These are phyloP conservation scores for Sebastiscus albofasciatus DNA, from an alignment of 2,797 vertebrate species.

Conservation along the genomic window DNA sequence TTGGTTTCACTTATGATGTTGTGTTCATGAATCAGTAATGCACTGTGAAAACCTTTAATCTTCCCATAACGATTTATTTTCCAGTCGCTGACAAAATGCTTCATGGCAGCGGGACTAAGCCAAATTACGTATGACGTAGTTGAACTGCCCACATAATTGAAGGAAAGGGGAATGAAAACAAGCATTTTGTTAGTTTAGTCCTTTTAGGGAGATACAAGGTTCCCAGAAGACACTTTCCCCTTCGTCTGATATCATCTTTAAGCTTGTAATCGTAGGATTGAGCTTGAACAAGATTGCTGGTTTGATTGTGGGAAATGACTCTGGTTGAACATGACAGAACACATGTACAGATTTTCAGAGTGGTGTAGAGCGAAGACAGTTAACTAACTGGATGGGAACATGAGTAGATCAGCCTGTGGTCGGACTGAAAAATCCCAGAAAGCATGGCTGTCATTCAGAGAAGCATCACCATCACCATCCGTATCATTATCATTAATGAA, in stretches of 20 bases:
- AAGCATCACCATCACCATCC: not conserved
- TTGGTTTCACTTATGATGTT: constrained; percentile 25
- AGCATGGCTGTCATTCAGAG: not conserved
- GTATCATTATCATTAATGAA: not conserved
- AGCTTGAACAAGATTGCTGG: constrained; percentile 27
- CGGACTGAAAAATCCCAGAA: not conserved
- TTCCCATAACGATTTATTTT: not conserved
- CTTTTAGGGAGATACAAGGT: not conserved
- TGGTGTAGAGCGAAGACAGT: constrained; percentile 4
- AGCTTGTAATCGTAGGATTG: constrained; percentile 11
- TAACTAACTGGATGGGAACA: not conserved
- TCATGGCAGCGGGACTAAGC: not conserved
- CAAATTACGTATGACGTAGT: not conserved
- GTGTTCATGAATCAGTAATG: constrained; percentile 4
- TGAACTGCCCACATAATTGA: not conserved
- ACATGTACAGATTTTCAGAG: constrained; percentile 4
- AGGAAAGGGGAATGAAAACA: not conserved
- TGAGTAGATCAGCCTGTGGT: not conserved
- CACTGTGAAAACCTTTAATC: constrained; percentile 31
- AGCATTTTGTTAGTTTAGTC: not conserved
- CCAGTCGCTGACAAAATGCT: not conserved
- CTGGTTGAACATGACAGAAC: constrained; percentile 40
- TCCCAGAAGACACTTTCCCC: not conserved
- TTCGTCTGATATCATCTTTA: constrained; percentile 28
- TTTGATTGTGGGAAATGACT: constrained; percentile 10